A percentile compares a stretch with the other conserved stretches of the same genome.
Evolutionary conservation across 2,113 vertebrate species (phyloP).

Genomic region (Megaceryle torquata): DNA sequence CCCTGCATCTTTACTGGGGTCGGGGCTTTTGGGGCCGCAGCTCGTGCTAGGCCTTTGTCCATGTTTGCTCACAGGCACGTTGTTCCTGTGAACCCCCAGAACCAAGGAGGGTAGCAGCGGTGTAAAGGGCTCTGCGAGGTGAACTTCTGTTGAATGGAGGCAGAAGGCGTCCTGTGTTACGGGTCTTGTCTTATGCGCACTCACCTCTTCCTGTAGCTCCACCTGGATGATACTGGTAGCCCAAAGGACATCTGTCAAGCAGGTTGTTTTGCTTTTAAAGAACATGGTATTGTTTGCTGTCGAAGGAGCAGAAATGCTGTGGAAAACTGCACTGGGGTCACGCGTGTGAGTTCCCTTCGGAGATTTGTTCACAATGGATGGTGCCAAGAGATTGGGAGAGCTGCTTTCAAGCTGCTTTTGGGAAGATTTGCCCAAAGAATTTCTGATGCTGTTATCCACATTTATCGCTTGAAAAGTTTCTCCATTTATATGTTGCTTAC

Average conservation of each 20-base stretch:
- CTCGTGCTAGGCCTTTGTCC: background rate
- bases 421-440: background rate
- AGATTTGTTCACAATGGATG: background rate
- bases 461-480: background rate
- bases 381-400: background rate
- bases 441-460: background rate
- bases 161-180: background rate
- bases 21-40: background rate
- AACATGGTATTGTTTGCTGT: background rate
- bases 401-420: background rate
- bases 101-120: background rate
- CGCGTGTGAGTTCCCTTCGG: background rate
- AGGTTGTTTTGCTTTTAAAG: background rate
- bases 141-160: background rate
- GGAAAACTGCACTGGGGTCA: background rate
- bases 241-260: background rate
- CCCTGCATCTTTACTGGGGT: background rate
- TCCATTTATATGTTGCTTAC: background rate
- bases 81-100: background rate
- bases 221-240: background rate
- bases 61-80: accelerated
- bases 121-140: background rate
- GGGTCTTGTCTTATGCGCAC: background rate
- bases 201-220: background rate
- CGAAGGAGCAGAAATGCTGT: background rate